Base-by-base conservation (phyloP, 1,140 invertebrate species). In the Drosophila ogumai region DNA sequence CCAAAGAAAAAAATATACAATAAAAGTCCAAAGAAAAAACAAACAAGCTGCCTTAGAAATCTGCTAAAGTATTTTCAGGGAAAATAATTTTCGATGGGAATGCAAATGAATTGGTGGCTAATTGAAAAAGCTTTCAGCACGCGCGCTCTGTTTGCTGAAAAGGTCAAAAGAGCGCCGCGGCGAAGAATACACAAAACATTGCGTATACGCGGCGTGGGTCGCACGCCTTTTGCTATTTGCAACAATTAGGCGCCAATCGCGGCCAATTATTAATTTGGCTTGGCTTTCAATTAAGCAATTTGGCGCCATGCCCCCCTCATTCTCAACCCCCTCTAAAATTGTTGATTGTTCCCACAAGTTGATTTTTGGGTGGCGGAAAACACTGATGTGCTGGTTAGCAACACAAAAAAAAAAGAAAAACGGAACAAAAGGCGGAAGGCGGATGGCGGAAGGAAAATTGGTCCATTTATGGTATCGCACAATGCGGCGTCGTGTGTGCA, bases 251-350 rank as follows among this genome's bases (percentile, higher is more conserved):
- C 73, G 81, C 47, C 84, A 87, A 87, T 87, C 68, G 82, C 75
- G 63, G 75, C 59, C 80, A 78, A 88, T 88, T 88, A 88, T 88
- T 88, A 88, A 88, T 87, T 87, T 80, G 76, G 76, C 73, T 88
- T 80, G 72, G 80, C 80, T 87, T 87, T 84, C 73, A 87, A 87
- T 88, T 84, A 88, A 77, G 72, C 84, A 84, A 87, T 87, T 87
- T 82, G 66, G 40, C 65, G 50, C 63, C 50, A 43, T n/a, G n/a
- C 56, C 60, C 43, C 22, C n/a, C 34, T 12, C 12, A 22, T 47
- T 46, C 6, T 13, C 13, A 15, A 1, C 13, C 28, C 22, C 12
- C 44, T 22, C 55, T 52, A 69, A 69, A 69, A 46, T 44, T 22
- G 47, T 55, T 47, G 36, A 68, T 69, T 69, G 66, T 55, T 61